A percentile compares a stretch with the other conserved stretches of the same genome.
Conservation (phyloP, 2,797 vertebrate genomes). For the Lophius americanus region DNA sequence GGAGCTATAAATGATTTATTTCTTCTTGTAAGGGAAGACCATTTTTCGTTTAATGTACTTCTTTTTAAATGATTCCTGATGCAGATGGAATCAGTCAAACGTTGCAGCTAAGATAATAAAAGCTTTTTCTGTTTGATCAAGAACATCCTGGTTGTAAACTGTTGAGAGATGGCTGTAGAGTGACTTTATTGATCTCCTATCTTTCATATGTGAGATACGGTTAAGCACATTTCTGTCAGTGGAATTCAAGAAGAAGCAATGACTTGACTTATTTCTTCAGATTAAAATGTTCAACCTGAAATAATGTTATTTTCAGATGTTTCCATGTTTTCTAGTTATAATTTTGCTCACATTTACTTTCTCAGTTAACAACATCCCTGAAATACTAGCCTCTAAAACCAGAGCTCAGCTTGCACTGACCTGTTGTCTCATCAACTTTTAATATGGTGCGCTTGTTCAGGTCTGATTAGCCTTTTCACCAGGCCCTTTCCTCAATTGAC, state of each 20-base stretch:
- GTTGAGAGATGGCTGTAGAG: slow-evolving; percentile 42
- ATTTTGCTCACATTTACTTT: slow-evolving; percentile 44
- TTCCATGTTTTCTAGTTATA: background rate
- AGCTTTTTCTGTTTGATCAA: slow-evolving; percentile 61
- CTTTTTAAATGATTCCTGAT: slow-evolving; percentile 17
- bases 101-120: slow-evolving; percentile 29
- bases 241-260: background rate
- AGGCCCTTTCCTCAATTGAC: slow-evolving; percentile 57
- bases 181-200: background rate
- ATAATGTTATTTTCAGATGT: background rate
- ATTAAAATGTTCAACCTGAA: background rate
- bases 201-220: slow-evolving; percentile 15
- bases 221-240: background rate
- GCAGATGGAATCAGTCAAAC: slow-evolving; percentile 10
- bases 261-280: background rate
- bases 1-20: slow-evolving; percentile 34
- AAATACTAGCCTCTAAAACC: slow-evolving; percentile 30
- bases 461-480: slow-evolving; percentile 76
- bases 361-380: slow-evolving; percentile 30
- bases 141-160: slow-evolving; percentile 39
- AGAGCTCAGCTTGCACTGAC: slow-evolving; percentile 58
- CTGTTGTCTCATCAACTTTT: slow-evolving; percentile 80
- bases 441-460: slow-evolving; percentile 71
- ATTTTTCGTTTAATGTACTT: background rate
- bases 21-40: slow-evolving; percentile 18